Percentiles rank a stretch among this genome's conserved stretches.
Evolutionary conservation across 2,113 vertebrate species (phyloP).

Genomic region (rabbit (Oryctolagus cuniculus)): mOryCun1.1 NC_091449.1:15764501-15765000

Average conservation of each 20-base stretch:
- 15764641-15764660: neutral
- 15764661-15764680: neutral
- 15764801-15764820: conserved; percentile 91
- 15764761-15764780: conserved; percentile 95
- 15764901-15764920: conserved; percentile 90
- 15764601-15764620: conserved; percentile 80
- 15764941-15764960: conserved; percentile 89
- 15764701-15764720: neutral
- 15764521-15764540: neutral
- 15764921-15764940: conserved; percentile 92
- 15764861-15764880: rapidly evolving
- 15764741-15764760: conserved; percentile 92
- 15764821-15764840: conserved; percentile 83
- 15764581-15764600: conserved; percentile 86
- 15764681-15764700: rapidly evolving
- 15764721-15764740: conserved; percentile 90
- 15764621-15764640: conserved; percentile 83
- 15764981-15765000: conserved; percentile 94
- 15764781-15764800: conserved; percentile 95
- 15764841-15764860: neutral
- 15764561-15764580: neutral
- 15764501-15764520: conserved; percentile 82
- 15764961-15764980: conserved; percentile 93
- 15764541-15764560: neutral
- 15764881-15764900: neutral